Evolutionary conservation across 2,888 invertebrate genomes (phyloP), one percentile per base, ranked within the genome.

Genomic region (Drosophila stalkeri): DNA sequence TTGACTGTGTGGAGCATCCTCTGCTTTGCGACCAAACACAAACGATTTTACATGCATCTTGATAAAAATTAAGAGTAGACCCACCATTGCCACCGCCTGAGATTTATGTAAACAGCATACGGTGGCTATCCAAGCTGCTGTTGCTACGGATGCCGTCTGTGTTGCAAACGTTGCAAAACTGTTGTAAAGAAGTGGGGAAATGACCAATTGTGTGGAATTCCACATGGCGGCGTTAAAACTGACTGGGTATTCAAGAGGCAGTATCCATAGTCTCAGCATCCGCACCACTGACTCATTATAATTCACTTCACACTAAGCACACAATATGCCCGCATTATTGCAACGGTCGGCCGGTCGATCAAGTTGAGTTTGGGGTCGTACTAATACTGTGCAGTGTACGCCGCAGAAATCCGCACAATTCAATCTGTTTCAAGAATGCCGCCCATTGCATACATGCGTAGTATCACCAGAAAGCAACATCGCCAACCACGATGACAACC

Each of bases 141-240:
- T 64, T 73, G 62, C 20, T 51, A 54, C 51, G 31, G 52, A 51
- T 60, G 66, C 60, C 55, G 56, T 35, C 54, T 67, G 60, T 54
- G 57, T 33, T 64, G 80, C 52, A 66, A 79, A 35, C 56, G 33
- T 79, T 75, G 65, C 54, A 75, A 64, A 67, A 75, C 63, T 76
- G 60, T 39, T 56, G 54, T 8, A 60, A 56, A 57, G 44, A 43
- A 65, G 57, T 64, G 44, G 49, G 68, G 64, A 82, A 80, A 63
- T 82, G 73, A 73, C 73, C 81, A 81, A 76, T 81, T 74, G 81
- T 82, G 81, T 74, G 76, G 82, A 81, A 81, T 82, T 81, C 77
- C 79, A 66, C 82, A 78, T 75, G 79, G 75, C 67, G 64, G 66
- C 72, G 78, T 77, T 81, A 81, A 81, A 77, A 61, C 59, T 49